Base-by-base conservation (phyloP, 1,140 invertebrate genomes). In the Philotrypesis tridentata region DNA sequence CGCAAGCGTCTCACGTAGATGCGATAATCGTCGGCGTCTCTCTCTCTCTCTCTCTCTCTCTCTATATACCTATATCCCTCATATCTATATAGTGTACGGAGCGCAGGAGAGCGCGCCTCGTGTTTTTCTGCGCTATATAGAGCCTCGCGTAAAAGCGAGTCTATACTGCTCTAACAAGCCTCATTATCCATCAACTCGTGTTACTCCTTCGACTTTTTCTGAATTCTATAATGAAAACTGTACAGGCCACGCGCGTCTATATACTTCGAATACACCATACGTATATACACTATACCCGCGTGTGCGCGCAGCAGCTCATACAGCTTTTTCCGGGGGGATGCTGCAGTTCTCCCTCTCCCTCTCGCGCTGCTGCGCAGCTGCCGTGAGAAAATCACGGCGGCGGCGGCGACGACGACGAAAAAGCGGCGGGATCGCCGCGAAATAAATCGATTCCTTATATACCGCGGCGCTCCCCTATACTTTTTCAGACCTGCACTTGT, bases 1-100 rank as follows among this genome's bases (percentile, higher is more conserved):
- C 85, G n/a, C n/a, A 85, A 75, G 84, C 85, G 65, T 71, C 70
- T 72, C 81, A 65, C 74, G 82, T 83, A 68, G 73, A 82, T 81
- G 73, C 84, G 68, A 80, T 83, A 84, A 83, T 84, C 74, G 71
- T 25, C n/a, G 37, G 27, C 31, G 71, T 68, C 63, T 65, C 9
- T 8, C 2, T 43, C 61, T 63, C 21, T 25, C 21, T 17, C 8
- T 63, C 23, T 25, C 60, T 63, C 61, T 63, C 9, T 63, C 25
- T 23, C 63, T 27, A 37, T 37, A 37, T 37, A 37, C 33, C 33
- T 37, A 37, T 37, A 37, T 37, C 33, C 9, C 33, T 37, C 9
- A n/a, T n/a, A n/a, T 37, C 33, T 37, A n/a, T n/a, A n/a, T n/a
- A n/a, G n/a, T n/a, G n/a, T n/a, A 37, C 4, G 9, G 33, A 37